Evolutionary conservation across 1,140 invertebrate genomes (phyloP), one percentile per base, ranked within the genome.

Genomic region (Plodia interpunctella): DNA sequence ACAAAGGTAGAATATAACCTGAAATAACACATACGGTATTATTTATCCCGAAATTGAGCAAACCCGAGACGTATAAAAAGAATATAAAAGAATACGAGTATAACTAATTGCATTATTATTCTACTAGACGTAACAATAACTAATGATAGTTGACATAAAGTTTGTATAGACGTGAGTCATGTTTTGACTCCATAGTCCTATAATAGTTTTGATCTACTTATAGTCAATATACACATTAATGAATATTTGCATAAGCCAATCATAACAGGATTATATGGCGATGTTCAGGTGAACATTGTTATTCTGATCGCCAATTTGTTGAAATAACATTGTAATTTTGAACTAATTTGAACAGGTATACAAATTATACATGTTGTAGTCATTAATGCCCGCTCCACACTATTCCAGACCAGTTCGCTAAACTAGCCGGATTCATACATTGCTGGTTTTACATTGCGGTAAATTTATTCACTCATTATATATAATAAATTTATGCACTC

Each of bases 181-280:
- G 62, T 71, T 77, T 72, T 64, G 69, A 63, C 62, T 55, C 55
- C 52, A 60, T 60, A 66, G 62, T 57, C 51, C 61, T 69, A 32
- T 9, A 32, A 6, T 32, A 60, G 55, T 57, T 49, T 68, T 54
- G 63, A 68, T 56, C 65, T 19, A 49, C 58, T 52, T 55, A 70
- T 60, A 60, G 61, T 76, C 60, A 78, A 78, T 64, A 70, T 19
- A 44, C 57, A 65, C 70, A 67, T 72, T 74, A 68, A 67, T 72
- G 71, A 74, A 80, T 74, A 80, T 80, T 80, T 76, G 59, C 67
- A 69, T 74, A 68, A 70, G 66, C 68, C 72, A 74, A 72, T 76
- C 66, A 72, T 72, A 80, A 80, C 67, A 77, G 38, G 38, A 44
- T 44, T 15, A 44, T 44, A 44, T 1, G n/a, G 38, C 38, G 13